Conservation (phyloP, 2,113 vertebrate genomes). For the Diglossa brunneiventris region DNA sequence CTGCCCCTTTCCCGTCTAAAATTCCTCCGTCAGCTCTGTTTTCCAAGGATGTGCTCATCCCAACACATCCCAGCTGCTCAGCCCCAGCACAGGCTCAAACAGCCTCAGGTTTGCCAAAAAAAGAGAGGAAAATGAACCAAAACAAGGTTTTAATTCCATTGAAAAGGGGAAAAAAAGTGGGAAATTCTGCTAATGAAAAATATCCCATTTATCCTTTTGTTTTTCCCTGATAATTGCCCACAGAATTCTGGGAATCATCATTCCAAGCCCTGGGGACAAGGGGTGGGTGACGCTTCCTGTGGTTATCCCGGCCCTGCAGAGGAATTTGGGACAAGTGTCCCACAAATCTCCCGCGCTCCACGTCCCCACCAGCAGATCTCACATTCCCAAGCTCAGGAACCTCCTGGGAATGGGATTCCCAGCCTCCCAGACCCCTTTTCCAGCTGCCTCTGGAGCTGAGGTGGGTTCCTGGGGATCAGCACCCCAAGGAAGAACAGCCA, state of each 20-base stretch:
- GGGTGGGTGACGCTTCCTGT: accelerated
- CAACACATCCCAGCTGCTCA: not conserved
- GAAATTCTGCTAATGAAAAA: not conserved
- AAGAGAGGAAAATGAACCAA: not conserved
- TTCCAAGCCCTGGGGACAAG: not conserved
- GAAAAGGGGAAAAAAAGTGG: not conserved
- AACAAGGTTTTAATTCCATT: not conserved
- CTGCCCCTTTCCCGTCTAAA: not conserved
- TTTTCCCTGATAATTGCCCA: not conserved
- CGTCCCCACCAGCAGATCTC: accelerated
- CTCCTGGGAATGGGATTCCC: not conserved
- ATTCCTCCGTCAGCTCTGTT: not conserved
- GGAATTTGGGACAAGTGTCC: not conserved
- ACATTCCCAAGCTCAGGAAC: accelerated
- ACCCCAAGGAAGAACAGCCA: not conserved
- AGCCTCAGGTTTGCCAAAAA: not conserved
- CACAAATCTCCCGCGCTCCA: accelerated
- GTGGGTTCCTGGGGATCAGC: accelerated
- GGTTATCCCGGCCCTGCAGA: accelerated
- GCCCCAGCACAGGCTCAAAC: not conserved
- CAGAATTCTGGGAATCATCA: not conserved
- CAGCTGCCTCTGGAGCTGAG: not conserved
- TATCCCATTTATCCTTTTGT: not conserved
- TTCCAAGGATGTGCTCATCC: not conserved
- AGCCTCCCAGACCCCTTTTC: not conserved